These are phyloP conservation scores for Platichthys flesus DNA, from an alignment of 2,113 vertebrate genomes.

Conservation along the genomic window DNA sequence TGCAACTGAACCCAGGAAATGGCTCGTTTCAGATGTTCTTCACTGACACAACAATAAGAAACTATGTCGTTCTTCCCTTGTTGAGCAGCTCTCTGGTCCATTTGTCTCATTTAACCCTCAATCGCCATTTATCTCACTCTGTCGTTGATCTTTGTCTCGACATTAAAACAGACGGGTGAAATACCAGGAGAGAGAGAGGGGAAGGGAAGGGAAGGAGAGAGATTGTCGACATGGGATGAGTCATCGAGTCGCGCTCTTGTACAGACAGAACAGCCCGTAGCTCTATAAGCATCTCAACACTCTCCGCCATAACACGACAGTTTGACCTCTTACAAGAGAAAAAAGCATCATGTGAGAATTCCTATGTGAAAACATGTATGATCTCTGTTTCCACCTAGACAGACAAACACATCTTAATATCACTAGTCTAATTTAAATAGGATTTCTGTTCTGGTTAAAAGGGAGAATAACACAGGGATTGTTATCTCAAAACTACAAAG, in stretches of 20 bases:
- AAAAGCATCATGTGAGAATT: neutral
- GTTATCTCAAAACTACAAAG: no score
- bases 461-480: no score
- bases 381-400: neutral
- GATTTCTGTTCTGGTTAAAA: neutral
- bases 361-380: neutral
- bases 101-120: no score
- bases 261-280: slow-evolving; percentile 51
- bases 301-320: slow-evolving; percentile 17
- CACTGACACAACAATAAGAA: no score
- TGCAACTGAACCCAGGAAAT: no score
- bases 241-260: slow-evolving; percentile 59
- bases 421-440: neutral
- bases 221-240: slow-evolving; percentile 59
- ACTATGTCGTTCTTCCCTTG: neutral
- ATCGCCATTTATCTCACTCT: no score
- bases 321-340: neutral
- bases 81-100: no score
- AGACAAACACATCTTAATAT: no score
- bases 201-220: neutral
- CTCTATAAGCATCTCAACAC: slow-evolving; percentile 21
- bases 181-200: neutral
- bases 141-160: neutral
- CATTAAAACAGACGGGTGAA: neutral
- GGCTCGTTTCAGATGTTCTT: no score